Evolutionary conservation across 2,113 vertebrate genomes (phyloP).

Genomic region (Cololabis saira): DNA sequence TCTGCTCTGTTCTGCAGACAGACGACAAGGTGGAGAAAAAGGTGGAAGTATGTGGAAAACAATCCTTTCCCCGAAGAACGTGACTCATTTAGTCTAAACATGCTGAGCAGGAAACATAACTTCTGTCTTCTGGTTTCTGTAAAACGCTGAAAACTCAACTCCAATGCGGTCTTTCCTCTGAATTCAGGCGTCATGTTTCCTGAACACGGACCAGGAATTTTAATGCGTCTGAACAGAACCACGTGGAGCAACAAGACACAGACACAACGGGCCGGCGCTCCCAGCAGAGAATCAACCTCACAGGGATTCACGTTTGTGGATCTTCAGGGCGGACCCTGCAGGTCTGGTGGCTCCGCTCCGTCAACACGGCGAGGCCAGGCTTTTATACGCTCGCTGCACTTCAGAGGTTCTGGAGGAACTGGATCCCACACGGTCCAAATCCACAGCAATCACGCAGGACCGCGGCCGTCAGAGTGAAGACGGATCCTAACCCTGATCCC

Average conservation of each 20-base stretch:
- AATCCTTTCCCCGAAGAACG: background rate
- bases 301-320: too few relatives aligned
- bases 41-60: background rate
- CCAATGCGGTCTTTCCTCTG: background rate
- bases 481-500: too few relatives aligned
- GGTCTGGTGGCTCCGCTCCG: too few relatives aligned
- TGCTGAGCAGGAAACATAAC: constrained; percentile 7
- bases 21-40: constrained; percentile 7
- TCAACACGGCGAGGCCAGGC: too few relatives aligned
- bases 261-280: too few relatives aligned
- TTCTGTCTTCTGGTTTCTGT: background rate
- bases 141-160: background rate
- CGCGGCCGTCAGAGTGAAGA: too few relatives aligned
- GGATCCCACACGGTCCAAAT: too few relatives aligned
- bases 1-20: background rate
- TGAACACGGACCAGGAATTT: constrained; percentile 12
- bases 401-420: too few relatives aligned
- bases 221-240: constrained; percentile 5
- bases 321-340: too few relatives aligned
- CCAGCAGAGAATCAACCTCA: too few relatives aligned
- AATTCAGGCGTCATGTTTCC: background rate
- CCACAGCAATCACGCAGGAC: too few relatives aligned
- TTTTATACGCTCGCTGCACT: too few relatives aligned
- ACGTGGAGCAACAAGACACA: background rate
- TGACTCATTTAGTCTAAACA: constrained; percentile 16